These are phyloP conservation scores for Hylyphantes graminicola DNA, from an alignment of 1,140 invertebrate genomes.

Conservation along the genomic window DNA sequence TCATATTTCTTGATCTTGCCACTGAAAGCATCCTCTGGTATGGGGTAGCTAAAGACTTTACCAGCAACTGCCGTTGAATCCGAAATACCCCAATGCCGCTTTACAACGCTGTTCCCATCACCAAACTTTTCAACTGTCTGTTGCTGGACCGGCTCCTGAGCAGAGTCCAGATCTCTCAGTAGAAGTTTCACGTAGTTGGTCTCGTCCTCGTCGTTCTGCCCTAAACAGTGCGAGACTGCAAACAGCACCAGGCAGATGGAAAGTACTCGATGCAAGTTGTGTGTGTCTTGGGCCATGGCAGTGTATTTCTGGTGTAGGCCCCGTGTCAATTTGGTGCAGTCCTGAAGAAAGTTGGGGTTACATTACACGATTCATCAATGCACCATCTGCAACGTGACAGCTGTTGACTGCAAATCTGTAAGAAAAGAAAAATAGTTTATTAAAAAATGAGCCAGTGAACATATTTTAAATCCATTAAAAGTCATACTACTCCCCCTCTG, in stretches of 20 bases:
- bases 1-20: slow-evolving; percentile 69
- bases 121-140: slow-evolving; percentile 3
- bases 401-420: too few species aligned
- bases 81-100: slow-evolving; percentile 67
- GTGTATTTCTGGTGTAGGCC: too few species aligned
- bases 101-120: slow-evolving; percentile 50
- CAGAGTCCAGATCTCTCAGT: slow-evolving; percentile 31
- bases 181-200: slow-evolving; percentile 46
- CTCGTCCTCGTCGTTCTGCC: slow-evolving; percentile 39
- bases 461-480: too few species aligned
- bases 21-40: slow-evolving; percentile 69
- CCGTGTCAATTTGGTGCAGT: too few species aligned
- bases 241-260: not conserved
- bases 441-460: too few species aligned
- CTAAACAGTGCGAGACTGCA: not conserved
- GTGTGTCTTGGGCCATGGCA: too few species aligned
- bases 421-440: too few species aligned
- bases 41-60: slow-evolving; percentile 69
- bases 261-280: too few species aligned
- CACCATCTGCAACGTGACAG: too few species aligned
- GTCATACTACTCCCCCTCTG: too few species aligned
- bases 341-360: too few species aligned
- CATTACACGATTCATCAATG: too few species aligned
- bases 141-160: not conserved
- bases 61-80: slow-evolving; percentile 68